Evolutionary conservation across 2,888 invertebrate genomes (phyloP).

Genomic region (Rotaria sp.): DNA sequence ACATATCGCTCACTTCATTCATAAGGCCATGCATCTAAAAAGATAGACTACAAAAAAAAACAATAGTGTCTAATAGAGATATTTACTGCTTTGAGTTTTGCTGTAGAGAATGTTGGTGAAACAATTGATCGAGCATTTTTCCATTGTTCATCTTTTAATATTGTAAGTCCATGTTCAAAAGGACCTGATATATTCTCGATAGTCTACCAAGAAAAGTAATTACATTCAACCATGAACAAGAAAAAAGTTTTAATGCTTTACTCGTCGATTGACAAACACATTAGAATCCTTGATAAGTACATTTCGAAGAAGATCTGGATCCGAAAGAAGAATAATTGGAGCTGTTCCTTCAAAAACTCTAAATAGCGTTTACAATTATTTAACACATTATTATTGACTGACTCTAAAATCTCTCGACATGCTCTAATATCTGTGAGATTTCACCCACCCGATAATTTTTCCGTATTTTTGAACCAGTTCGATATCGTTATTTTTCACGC

Average conservation of each 20-base stretch:
- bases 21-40: constrained; percentile 33
- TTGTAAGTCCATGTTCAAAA: constrained; percentile 31
- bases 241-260: background rate
- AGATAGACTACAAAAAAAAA: background rate
- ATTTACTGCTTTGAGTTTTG: constrained; percentile 34
- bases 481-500: background rate
- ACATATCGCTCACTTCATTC: constrained; percentile 6
- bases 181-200: background rate
- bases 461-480: background rate
- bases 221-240: too few species aligned
- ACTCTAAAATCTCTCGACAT: too few species aligned
- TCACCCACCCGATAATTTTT: background rate
- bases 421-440: too few species aligned
- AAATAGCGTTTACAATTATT: too few species aligned
- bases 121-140: constrained; percentile 39
- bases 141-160: constrained; percentile 38
- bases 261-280: background rate
- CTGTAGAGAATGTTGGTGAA: constrained; percentile 31
- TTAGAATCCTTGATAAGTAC: constrained; percentile 9
- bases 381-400: too few species aligned
- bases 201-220: too few species aligned
- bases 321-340: background rate
- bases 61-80: background rate
- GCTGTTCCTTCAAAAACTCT: constrained; percentile 1
- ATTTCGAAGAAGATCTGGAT: background rate